These are phyloP conservation scores for Trissolcus basalis DNA, from an alignment of 1,140 invertebrate species.

Conservation along the genomic window DNA sequence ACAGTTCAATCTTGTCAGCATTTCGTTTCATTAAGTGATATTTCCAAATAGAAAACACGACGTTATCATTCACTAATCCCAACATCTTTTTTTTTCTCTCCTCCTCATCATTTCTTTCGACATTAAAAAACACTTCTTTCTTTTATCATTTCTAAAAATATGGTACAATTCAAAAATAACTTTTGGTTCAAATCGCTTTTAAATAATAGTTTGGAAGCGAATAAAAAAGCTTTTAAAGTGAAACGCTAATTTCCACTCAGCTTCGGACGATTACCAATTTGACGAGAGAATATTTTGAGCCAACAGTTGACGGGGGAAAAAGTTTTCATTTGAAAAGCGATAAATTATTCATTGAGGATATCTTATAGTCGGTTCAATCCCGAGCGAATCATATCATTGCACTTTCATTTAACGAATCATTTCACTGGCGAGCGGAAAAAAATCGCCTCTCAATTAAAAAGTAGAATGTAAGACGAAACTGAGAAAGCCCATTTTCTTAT, in stretches of 20 bases:
- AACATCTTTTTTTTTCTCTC: background rate
- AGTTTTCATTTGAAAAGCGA: background rate
- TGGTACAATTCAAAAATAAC: no score
- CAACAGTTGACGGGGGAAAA: background rate
- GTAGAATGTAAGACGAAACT: background rate
- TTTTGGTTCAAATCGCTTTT: no score
- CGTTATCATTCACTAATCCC: background rate
- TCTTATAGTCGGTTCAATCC: background rate
- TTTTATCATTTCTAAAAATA: no score
- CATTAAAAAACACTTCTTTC: no score
- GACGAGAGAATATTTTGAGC: no score
- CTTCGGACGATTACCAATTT: no score
- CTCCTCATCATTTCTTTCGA: no score
- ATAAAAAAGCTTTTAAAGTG: no score
- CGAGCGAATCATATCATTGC: conserved; percentile 1
- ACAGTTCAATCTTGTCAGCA: background rate
- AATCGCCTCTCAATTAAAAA: background rate
- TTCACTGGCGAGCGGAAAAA: background rate
- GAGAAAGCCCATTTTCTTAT: background rate
- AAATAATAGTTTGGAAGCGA: no score
- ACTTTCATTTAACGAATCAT: conserved; percentile 2
- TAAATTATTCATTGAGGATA: background rate
- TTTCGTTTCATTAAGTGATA: conserved; percentile 8
- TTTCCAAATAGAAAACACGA: background rate
- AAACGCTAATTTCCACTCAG: no score